A percentile compares a stretch with the other conserved stretches of the same genome.
These are phyloP conservation scores for Halichoeres trimaculatus DNA, from an alignment of 2,113 vertebrate genomes.

Conservation along the genomic window DNA sequence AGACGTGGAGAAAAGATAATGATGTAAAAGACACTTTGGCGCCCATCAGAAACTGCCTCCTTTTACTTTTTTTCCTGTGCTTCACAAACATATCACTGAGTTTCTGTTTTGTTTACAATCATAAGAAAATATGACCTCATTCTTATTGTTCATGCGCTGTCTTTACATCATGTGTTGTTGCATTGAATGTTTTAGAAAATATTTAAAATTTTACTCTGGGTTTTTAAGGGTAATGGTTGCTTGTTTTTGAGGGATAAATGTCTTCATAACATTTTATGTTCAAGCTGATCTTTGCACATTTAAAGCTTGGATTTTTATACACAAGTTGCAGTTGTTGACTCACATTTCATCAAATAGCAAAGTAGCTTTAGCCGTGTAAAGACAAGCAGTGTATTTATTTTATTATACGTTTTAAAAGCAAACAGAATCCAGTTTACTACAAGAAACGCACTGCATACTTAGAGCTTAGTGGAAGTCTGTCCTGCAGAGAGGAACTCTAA, in stretches of 20 bases:
- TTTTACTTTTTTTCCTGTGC: slow-evolving; percentile 19
- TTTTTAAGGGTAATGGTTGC: slow-evolving; percentile 1
- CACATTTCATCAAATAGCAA: background rate
- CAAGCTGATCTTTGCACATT: slow-evolving; percentile 22
- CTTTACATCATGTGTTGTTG: background rate
- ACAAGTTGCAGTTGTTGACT: background rate
- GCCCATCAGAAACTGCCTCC: slow-evolving; percentile 5
- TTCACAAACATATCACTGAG: slow-evolving; percentile 25
- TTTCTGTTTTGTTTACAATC: slow-evolving; percentile 44
- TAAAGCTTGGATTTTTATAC: background rate
- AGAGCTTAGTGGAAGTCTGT: background rate
- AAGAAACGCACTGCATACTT: background rate
- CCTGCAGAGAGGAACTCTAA: background rate
- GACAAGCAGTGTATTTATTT: slow-evolving; percentile 17
- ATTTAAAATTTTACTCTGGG: slow-evolving; percentile 23
- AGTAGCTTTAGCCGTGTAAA: slow-evolving; percentile 1
- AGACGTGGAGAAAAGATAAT: slow-evolving; percentile 29
- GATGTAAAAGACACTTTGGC: background rate
- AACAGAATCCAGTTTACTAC: background rate
- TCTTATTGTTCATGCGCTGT: slow-evolving; percentile 9
- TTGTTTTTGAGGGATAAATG: slow-evolving; percentile 1
- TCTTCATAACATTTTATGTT: background rate
- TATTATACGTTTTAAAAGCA: background rate
- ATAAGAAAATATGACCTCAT: slow-evolving; percentile 5
- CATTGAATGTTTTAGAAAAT: background rate